Base-by-base conservation (phyloP, 2,888 invertebrate species). In the Xanthia icteritia region DNA sequence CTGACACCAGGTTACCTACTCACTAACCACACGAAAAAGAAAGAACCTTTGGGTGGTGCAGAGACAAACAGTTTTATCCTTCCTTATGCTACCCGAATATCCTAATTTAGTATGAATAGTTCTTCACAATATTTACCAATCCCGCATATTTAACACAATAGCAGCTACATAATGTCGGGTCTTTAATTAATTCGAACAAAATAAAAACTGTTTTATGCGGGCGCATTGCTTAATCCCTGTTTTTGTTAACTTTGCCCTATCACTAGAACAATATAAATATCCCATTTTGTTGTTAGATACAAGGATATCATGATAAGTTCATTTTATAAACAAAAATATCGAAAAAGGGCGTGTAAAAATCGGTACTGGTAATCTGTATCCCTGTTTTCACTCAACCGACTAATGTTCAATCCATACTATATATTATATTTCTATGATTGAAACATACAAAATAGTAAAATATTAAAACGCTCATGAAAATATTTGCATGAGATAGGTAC, bases 141-240 rank as follows among this genome's bases (percentile, higher is more conserved):
- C 84, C 80, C 80, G 73, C 77, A 81, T 83, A 64, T 42, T 48
- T 0, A 60, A 42, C 36, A 73, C 70, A 76, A 83, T 69, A 63
- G 63, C 39, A 36, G 36, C 20, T 45, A 45, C 58, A 64, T 73
- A 45, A 60, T 60, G 63, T 76, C 27, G 31, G 45, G 8, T 11
- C n/a, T 39, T 75, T 42, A 56, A 77, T 81, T 58, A 65, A 63
- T 74, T 77, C 58, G 36, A 56, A 60, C 45, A 81, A 48, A 77
- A 84, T 66, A 56, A 54, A 68, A 39, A 51, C 51, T 48, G 20
- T 63, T 31, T 65, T 9, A 86, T 81, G 73, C 75, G 79, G 84
- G 82, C 73, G 45, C 31, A 86, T 73, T 76, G 66, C 73, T 67
- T 36, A 31, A 48, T 27, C 23, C 13, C 17, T n/a, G 17, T 13